Evolutionary conservation across 2,797 vertebrate genomes (phyloP).

Genomic region (Sebastes taczanowskii): DNA sequence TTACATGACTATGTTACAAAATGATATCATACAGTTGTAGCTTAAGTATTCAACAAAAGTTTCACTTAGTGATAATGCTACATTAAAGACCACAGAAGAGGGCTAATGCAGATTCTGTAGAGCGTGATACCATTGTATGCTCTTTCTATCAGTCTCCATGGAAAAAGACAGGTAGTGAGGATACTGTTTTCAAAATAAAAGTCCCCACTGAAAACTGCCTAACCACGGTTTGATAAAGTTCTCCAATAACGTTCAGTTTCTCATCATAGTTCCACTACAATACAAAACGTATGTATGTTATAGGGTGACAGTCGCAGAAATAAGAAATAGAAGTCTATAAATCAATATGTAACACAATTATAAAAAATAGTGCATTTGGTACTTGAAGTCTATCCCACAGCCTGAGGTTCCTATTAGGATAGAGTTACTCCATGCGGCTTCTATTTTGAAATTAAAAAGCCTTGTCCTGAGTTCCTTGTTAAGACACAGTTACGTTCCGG

Average conservation of each 20-base stretch:
- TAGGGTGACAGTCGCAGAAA: not conserved
- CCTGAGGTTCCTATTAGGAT: too few relatives aligned
- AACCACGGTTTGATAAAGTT: not conserved
- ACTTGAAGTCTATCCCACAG: accelerated
- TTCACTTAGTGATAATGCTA: not conserved
- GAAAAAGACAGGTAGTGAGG: not conserved
- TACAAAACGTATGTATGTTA: too few relatives aligned
- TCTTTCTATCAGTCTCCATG: not conserved
- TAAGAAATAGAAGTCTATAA: not conserved
- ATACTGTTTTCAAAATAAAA: not conserved
- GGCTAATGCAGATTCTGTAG: not conserved
- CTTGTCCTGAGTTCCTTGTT: too few relatives aligned
- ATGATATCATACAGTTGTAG: not conserved
- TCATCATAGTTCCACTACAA: not conserved
- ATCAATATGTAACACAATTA: not conserved
- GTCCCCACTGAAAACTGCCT: not conserved
- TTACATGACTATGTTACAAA: not conserved
- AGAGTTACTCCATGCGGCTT: too few relatives aligned
- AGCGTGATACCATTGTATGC: not conserved
- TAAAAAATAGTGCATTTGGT: not conserved
- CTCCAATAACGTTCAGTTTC: not conserved
- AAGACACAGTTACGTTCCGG: too few relatives aligned
- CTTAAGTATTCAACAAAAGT: not conserved
- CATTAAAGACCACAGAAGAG: not conserved
- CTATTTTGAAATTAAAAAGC: too few relatives aligned